Evolutionary conservation across 2,113 vertebrate genomes (phyloP).

Genomic region (Upupa epops): DNA sequence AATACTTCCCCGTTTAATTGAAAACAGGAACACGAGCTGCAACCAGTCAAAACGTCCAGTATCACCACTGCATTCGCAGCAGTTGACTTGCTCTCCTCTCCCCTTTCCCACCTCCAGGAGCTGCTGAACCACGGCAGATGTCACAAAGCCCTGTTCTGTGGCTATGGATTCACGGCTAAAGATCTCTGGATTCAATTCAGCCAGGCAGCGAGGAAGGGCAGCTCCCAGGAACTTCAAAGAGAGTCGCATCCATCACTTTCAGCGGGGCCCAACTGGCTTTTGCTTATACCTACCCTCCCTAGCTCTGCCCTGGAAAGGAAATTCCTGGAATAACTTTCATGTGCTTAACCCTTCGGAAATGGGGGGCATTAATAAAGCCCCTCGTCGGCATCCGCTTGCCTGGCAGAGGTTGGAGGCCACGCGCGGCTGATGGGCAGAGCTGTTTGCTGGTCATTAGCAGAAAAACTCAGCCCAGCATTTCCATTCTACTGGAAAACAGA

Average conservation of each 20-base stretch:
- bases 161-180: not conserved
- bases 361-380: constrained; percentile 50
- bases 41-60: not conserved
- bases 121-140: constrained; percentile 12
- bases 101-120: constrained; percentile 27
- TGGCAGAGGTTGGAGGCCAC: constrained; percentile 52
- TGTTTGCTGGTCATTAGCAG: constrained; percentile 4
- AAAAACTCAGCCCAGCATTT: not conserved
- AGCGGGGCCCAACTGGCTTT: constrained; percentile 4
- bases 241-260: constrained; percentile 28
- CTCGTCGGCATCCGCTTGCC: constrained; percentile 40
- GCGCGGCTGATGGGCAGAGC: not conserved
- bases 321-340: constrained; percentile 64
- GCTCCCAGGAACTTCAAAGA: constrained; percentile 53
- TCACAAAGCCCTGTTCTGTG: not conserved
- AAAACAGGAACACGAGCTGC: constrained; percentile 39
- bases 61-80: not conserved
- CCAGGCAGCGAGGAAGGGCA: not conserved
- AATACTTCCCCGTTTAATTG: constrained; percentile 59
- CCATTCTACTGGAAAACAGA: constrained; percentile 41
- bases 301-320: constrained; percentile 56
- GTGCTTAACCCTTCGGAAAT: constrained; percentile 53
- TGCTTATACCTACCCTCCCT: constrained; percentile 50
- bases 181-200: constrained; percentile 61
- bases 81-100: not conserved